Conservation (phyloP, 2,113 vertebrate species). For the Vulpes lagopus region DNA sequence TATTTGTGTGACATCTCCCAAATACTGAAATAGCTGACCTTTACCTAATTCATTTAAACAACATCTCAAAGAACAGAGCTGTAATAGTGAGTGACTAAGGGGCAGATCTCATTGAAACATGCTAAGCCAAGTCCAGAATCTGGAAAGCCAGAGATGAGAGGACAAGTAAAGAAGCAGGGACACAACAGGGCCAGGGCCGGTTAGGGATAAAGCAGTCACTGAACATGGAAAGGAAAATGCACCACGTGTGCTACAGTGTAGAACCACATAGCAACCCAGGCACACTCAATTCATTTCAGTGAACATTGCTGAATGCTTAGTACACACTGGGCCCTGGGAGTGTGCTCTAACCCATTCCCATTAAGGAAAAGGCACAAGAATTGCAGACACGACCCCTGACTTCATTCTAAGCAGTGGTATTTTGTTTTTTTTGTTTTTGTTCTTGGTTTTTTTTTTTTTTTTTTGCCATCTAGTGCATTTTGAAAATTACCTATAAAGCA, state of each 20-base stretch:
- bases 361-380: accelerated
- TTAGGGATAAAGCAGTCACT: too few relatives aligned
- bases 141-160: background rate
- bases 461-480: background rate
- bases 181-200: background rate
- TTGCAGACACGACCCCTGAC: background rate
- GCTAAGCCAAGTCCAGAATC: background rate
- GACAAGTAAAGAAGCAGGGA: background rate
- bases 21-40: constrained; percentile 6
- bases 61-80: background rate
- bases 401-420: background rate
- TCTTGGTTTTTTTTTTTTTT: too few relatives aligned
- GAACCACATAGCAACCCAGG: background rate
- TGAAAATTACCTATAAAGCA: background rate
- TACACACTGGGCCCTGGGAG: accelerated
- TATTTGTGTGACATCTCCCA: constrained; percentile 1
- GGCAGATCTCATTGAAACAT: background rate
- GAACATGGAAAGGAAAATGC: background rate
- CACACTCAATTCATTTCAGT: accelerated
- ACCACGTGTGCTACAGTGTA: accelerated
- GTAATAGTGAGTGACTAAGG: background rate
- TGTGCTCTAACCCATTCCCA: background rate
- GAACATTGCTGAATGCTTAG: background rate
- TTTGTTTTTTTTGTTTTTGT: background rate
- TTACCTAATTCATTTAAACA: background rate